Conservation (phyloP, 2,797 vertebrate genomes). For the Schizopygopsis malacanthus region DNA sequence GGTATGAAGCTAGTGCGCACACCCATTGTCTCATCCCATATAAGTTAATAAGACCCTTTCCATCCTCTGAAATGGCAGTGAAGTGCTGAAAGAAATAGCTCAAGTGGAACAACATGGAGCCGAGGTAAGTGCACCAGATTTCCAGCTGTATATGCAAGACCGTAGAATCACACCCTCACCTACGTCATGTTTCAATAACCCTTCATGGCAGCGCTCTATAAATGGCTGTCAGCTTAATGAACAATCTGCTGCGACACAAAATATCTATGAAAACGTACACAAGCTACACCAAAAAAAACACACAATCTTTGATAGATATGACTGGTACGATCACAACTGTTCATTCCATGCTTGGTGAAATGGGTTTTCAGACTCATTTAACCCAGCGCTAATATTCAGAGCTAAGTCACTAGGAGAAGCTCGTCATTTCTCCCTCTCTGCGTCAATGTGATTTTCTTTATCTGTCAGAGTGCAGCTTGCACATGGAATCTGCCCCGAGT, state of each 20-base stretch:
- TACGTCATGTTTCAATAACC: conserved; percentile 53
- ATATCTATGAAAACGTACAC: conserved; percentile 43
- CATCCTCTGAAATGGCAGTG: conserved; percentile 11
- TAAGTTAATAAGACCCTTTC: conserved; percentile 55
- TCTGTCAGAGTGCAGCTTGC: conserved; percentile 85
- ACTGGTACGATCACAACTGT: conserved; percentile 44
- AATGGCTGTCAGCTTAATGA: conserved; percentile 51
- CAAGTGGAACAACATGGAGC: conserved; percentile 49
- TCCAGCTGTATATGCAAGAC: conserved; percentile 44
- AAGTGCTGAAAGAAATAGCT: conserved; percentile 50
- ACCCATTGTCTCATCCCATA: conserved; percentile 46
- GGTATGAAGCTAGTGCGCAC: conserved; percentile 48
- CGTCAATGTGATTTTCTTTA: conserved; percentile 87
- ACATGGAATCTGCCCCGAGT: conserved; percentile 82
- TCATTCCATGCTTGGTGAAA: conserved; percentile 42
- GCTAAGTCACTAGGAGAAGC: conserved; percentile 58
- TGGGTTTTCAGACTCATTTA: conserved; percentile 50
- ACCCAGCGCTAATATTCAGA: conserved; percentile 45
- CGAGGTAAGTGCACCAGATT: conserved; percentile 41
- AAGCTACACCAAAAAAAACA: conserved; percentile 17
- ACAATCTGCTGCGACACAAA: conserved; percentile 39
- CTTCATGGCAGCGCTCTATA: conserved; percentile 49
- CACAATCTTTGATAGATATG: conserved; percentile 49
- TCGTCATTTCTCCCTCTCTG: conserved; percentile 58
- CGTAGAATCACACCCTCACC: conserved; percentile 46